Evolutionary conservation across 2,888 invertebrate genomes (phyloP), one percentile per base, ranked within the genome.

Genomic region (Meteorus cinctellus): DNA sequence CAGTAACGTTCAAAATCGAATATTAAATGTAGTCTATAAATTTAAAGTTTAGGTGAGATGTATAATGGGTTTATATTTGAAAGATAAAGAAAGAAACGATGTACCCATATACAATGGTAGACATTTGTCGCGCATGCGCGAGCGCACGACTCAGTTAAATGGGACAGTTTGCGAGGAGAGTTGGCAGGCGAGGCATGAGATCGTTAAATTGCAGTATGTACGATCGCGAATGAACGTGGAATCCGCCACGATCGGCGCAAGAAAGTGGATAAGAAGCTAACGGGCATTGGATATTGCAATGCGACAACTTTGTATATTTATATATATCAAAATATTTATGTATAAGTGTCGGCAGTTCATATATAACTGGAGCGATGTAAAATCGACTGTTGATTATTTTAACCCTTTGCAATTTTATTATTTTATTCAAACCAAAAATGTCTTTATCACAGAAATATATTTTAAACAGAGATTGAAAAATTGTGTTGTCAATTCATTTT

Each of bases 351-450:
- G 48, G 48, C n/a, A 48, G n/a, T 48, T 16, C 6, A 48, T n/a
- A 48, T 3, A 48, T 48, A 81, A 81, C 79, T 82, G 78, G 82
- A 82, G 78, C 81, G 80, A 82, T 80, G 71, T 82, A 82, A 82
- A 77, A 82, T 82, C 79, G 81, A 41, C 12, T 41, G 41, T 41
- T 41, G 41, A 79, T 75, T 72, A 62, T 29, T 14, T 74, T 65
- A 76, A 75, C 74, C 73, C 65, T 31, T 68, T 34, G 14, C 34
- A 45, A 73, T 63, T 36, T 5, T 19, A 55, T 5, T 8, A 55
- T 16, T 59, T 59, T 10, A 16, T 34, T 4, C 34, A 8, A 34
- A 34, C 8, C 34, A 8, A 34, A 34, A 34, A 24, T 24, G 24
- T 24, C 24, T 24, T 24, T 24, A 24, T 1, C 24, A 24, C 24